Conservation (phyloP, 2,888 invertebrate species). For the Stenodera caucasica region DNA sequence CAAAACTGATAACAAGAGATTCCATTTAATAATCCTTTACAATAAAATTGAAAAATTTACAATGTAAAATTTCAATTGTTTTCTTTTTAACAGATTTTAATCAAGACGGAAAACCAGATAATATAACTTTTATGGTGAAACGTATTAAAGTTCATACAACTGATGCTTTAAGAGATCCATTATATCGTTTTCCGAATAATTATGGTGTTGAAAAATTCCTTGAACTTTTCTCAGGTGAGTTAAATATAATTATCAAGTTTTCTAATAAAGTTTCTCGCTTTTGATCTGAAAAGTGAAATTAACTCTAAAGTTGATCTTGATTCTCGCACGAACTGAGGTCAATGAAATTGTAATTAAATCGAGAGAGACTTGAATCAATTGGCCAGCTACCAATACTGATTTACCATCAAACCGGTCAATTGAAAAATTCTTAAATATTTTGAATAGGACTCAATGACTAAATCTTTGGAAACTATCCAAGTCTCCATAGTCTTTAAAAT, state of each 20-base stretch:
- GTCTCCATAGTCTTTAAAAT: too few species aligned
- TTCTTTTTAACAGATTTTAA: slow-evolving; percentile 74
- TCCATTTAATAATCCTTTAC: too few species aligned
- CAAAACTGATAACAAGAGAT: too few species aligned
- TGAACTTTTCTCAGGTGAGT: slow-evolving; percentile 91
- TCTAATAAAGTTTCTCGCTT: background rate
- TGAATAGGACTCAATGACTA: too few species aligned
- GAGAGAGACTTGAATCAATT: too few species aligned
- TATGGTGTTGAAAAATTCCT: slow-evolving; percentile 98
- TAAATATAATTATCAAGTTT: background rate
- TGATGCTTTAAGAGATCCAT: slow-evolving; percentile 81
- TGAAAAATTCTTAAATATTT: too few species aligned
- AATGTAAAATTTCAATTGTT: too few species aligned
- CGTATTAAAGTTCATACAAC: slow-evolving; percentile 90
- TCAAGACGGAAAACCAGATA: slow-evolving; percentile 87
- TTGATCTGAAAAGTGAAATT: background rate
- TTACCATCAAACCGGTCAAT: too few species aligned
- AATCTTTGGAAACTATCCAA: too few species aligned
- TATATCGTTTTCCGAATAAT: slow-evolving; percentile 89
- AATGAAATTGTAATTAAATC: background rate
- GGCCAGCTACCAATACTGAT: too few species aligned
- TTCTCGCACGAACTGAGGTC: background rate
- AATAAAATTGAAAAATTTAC: too few species aligned
- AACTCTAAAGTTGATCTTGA: background rate
- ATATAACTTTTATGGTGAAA: slow-evolving; percentile 95